phyloP scores from a whole-genome alignment of 1,140 invertebrate genomes.

The Bombus vancouverensis region DNA sequence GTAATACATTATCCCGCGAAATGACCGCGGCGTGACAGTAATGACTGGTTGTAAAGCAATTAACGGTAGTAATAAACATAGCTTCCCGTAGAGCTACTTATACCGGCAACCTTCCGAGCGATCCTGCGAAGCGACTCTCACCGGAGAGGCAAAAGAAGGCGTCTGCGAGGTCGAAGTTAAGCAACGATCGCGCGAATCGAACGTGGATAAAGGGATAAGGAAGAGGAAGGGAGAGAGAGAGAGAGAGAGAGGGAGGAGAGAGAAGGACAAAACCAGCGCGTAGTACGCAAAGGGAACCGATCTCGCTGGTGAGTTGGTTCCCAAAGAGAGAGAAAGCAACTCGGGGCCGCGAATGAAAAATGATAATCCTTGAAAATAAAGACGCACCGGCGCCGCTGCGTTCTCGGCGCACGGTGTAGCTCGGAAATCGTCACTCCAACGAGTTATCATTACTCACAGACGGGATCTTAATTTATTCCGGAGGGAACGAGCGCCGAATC shows the following conservation, averaged over 20 bases:
- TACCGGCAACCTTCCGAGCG: constrained; percentile 17
- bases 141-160: constrained; percentile 6
- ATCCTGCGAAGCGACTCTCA: neutral
- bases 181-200: constrained; percentile 35
- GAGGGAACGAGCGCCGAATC: constrained; percentile 46
- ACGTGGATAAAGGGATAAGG: constrained; percentile 23
- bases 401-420: constrained; percentile 12
- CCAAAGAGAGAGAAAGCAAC: neutral
- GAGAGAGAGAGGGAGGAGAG: neutral
- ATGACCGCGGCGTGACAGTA: constrained; percentile 68
- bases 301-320: no score
- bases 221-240: neutral
- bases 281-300: neutral
- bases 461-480: constrained; percentile 54
- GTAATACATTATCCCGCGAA: constrained; percentile 72
- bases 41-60: constrained; percentile 70
- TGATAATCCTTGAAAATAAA: constrained; percentile 52
- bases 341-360: constrained; percentile 35
- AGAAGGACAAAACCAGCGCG: neutral
- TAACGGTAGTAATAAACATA: constrained; percentile 70
- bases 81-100: constrained; percentile 46
- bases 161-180: constrained; percentile 27
- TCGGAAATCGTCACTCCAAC: constrained; percentile 52
- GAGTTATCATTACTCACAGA: constrained; percentile 55
- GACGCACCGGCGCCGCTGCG: constrained; percentile 7